A percentile compares a stretch with the other conserved stretches of the same genome.
Evolutionary conservation across 1,140 invertebrate species (phyloP).

Genomic region (Latrodectus geometricus): DNA sequence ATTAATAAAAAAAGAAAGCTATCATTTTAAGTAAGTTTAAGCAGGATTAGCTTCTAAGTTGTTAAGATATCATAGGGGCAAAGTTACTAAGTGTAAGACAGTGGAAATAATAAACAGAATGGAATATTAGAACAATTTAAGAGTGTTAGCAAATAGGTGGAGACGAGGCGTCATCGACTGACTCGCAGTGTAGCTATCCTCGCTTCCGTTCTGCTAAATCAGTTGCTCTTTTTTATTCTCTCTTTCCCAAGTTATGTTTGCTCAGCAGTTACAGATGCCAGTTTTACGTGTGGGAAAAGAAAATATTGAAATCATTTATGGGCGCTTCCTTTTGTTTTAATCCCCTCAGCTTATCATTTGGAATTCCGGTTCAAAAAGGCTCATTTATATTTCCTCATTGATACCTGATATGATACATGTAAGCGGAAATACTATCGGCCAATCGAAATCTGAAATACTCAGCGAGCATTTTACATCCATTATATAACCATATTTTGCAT

Average conservation of each 20-base stretch:
- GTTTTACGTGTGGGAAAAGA: constrained; percentile 48
- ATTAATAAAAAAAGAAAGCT: no score
- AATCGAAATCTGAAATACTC: no score
- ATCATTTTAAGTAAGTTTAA: no score
- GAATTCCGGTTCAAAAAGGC: constrained; percentile 6
- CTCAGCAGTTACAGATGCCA: constrained; percentile 27
- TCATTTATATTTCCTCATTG: no score
- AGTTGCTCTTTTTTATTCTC: not conserved
- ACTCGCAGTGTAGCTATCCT: constrained; percentile 13
- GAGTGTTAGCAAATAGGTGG: not conserved
- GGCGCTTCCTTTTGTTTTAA: constrained; percentile 8
- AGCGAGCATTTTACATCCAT: no score
- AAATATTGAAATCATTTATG: constrained; percentile 5
- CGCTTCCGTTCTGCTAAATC: constrained; percentile 29
- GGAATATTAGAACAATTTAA: not conserved
- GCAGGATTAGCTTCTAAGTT: no score
- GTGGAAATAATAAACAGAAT: not conserved
- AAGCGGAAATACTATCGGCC: no score
- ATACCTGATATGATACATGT: no score
- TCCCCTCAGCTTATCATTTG: constrained; percentile 5
- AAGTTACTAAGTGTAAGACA: no score
- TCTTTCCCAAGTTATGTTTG: not conserved
- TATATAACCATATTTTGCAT: no score
- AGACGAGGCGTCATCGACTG: not conserved
- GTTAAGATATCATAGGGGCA: no score